Percentiles rank a stretch among this genome's conserved stretches.
Conservation (phyloP, 2,797 vertebrate species). For the Selene dorsalis region DNA sequence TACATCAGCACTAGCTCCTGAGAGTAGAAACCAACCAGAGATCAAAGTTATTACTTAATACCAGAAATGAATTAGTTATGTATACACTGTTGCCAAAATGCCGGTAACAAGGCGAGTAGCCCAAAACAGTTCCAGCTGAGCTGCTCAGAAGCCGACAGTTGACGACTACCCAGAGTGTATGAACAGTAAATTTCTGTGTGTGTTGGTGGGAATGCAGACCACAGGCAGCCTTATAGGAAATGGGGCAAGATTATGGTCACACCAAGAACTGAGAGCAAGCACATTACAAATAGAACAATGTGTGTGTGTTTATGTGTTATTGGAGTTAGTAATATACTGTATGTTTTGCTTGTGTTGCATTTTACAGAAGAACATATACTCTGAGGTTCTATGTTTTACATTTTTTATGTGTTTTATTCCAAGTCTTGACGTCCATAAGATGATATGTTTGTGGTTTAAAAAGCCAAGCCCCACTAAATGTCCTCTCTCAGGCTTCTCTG, state of each 20-base stretch:
- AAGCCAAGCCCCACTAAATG: too few relatives aligned
- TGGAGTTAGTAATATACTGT: not conserved
- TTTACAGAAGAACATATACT: not conserved
- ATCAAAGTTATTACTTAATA: slow-evolving; percentile 65
- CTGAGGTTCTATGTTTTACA: too few relatives aligned
- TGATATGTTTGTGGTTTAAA: too few relatives aligned
- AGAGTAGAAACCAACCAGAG: slow-evolving; percentile 51
- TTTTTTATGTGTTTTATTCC: too few relatives aligned
- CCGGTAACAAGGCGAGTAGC: slow-evolving; percentile 37
- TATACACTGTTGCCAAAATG: slow-evolving; percentile 45
- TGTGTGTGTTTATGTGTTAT: too few relatives aligned
- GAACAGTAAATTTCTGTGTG: not conserved
- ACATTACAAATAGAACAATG: not conserved
- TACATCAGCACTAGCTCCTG: slow-evolving; percentile 33
- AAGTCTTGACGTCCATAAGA: too few relatives aligned
- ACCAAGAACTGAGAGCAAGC: not conserved
- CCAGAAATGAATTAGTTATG: slow-evolving; percentile 55
- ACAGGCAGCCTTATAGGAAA: not conserved
- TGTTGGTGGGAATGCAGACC: slow-evolving; percentile 27
- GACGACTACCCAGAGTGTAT: slow-evolving; percentile 9
- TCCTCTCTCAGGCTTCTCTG: too few relatives aligned
- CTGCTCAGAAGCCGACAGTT: slow-evolving; percentile 28
- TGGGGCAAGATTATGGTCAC: not conserved
- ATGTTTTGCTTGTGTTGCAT: not conserved
- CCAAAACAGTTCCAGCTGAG: slow-evolving; percentile 45